A percentile compares a stretch with the other conserved stretches of the same genome.
Evolutionary conservation across 1,140 invertebrate genomes (phyloP).

Genomic region (Ephestia elutella): DNA sequence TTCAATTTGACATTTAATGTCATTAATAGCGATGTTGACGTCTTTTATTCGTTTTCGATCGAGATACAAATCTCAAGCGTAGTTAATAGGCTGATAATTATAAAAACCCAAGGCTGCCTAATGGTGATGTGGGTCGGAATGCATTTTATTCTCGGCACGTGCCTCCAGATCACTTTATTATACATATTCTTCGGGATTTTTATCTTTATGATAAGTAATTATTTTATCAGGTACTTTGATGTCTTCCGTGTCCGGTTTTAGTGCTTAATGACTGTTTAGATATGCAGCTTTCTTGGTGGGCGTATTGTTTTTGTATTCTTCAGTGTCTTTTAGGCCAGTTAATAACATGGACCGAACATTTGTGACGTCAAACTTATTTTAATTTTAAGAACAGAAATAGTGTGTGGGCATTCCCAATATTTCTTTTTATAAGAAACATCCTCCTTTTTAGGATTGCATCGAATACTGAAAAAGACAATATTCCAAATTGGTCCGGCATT

Average conservation of each 20-base stretch:
- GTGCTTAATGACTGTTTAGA: slow-evolving; percentile 30
- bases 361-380: no score
- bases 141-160: slow-evolving; percentile 45
- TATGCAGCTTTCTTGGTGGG: slow-evolving; percentile 40
- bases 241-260: slow-evolving; percentile 49
- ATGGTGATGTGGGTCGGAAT: slow-evolving; percentile 33
- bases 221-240: slow-evolving; percentile 43
- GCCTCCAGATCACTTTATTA: slow-evolving; percentile 55
- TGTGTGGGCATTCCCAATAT: no score
- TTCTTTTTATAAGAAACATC: no score
- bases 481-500: no score
- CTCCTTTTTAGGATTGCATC: no score
- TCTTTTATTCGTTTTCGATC: not conserved
- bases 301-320: slow-evolving; percentile 43
- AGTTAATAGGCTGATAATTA: slow-evolving; percentile 58
- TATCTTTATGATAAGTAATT: slow-evolving; percentile 57
- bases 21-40: no score
- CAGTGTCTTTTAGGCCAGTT: slow-evolving; percentile 2
- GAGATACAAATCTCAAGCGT: slow-evolving; percentile 41
- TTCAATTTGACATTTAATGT: not conserved
- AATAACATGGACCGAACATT: not conserved
- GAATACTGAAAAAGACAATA: no score
- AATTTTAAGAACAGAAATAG: no score
- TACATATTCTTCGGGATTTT: slow-evolving; percentile 51
- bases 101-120: slow-evolving; percentile 34